Evolutionary conservation across 2,113 vertebrate genomes (phyloP).

Genomic region (Bambusicola thoracicus): DNA sequence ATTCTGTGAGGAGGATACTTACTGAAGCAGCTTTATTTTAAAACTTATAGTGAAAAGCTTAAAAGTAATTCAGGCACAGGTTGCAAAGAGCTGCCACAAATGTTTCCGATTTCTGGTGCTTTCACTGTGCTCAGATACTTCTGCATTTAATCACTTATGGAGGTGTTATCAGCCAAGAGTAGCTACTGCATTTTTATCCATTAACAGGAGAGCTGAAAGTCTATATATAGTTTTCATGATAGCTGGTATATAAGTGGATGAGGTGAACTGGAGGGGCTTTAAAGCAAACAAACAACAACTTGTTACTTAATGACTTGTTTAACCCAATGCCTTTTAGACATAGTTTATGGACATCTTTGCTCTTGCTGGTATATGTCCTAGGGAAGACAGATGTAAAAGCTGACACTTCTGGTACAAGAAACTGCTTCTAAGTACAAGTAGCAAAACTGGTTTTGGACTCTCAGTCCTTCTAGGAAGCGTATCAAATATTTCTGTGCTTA

Average conservation of each 20-base stretch:
- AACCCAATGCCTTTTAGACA: neutral
- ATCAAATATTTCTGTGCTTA: neutral
- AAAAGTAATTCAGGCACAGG: neutral
- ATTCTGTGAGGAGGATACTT: neutral
- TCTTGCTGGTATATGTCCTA: neutral
- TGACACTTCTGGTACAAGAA: neutral
- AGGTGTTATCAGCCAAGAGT: neutral
- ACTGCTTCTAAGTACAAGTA: neutral
- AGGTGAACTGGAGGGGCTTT: neutral
- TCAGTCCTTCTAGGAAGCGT: neutral
- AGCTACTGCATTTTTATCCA: neutral
- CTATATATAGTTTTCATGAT: neutral
- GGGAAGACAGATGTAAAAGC: neutral
- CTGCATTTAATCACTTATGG: fast-evolving
- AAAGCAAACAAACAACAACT: neutral
- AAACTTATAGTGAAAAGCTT: neutral
- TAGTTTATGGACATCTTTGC: neutral
- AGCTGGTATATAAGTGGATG: neutral
- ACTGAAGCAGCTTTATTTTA: neutral
- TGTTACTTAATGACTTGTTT: neutral
- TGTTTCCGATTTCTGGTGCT: neutral
- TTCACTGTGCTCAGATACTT: neutral
- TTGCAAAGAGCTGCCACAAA: neutral
- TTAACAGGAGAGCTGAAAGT: neutral
- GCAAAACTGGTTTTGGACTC: neutral